Percentiles rank a stretch among this genome's conserved stretches.
Evolutionary conservation across 2,113 vertebrate genomes (phyloP).

Genomic region (Podocnemis expansa): DNA sequence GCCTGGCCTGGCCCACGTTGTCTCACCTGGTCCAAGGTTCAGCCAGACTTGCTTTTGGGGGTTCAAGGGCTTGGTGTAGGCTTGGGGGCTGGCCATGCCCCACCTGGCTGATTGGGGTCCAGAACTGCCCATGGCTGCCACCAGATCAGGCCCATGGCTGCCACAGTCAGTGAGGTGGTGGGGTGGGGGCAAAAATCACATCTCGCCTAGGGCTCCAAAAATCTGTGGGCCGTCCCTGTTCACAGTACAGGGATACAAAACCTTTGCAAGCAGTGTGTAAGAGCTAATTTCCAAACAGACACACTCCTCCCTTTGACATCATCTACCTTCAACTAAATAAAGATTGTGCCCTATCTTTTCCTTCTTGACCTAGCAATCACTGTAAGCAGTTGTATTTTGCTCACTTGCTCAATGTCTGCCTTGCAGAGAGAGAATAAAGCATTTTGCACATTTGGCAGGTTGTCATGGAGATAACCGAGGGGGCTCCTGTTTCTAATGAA

Average conservation of each 20-base stretch:
- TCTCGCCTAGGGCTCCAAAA: no score
- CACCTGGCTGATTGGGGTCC: no score
- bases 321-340: neutral
- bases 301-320: neutral
- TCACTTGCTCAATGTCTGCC: neutral
- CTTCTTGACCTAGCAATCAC: neutral
- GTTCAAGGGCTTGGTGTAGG: no score
- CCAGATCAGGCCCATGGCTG: no score
- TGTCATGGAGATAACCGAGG: neutral
- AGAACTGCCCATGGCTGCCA: no score
- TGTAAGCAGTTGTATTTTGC: neutral
- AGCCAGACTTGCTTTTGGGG: no score
- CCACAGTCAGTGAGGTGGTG: no score
- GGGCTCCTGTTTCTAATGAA: neutral
- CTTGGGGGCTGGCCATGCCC: no score
- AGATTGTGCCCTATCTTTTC: neutral
- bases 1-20: no score
- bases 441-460: neutral
- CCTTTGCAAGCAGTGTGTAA: neutral
- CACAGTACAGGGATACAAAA: neutral
- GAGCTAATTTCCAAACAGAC: fast-evolving
- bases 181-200: no score
- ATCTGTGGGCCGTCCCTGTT: no score
- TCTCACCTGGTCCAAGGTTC: no score
- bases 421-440: neutral